Evolutionary conservation across 2,888 invertebrate species (phyloP).

Genomic region (Disparrhopalites patrizii): DNA sequence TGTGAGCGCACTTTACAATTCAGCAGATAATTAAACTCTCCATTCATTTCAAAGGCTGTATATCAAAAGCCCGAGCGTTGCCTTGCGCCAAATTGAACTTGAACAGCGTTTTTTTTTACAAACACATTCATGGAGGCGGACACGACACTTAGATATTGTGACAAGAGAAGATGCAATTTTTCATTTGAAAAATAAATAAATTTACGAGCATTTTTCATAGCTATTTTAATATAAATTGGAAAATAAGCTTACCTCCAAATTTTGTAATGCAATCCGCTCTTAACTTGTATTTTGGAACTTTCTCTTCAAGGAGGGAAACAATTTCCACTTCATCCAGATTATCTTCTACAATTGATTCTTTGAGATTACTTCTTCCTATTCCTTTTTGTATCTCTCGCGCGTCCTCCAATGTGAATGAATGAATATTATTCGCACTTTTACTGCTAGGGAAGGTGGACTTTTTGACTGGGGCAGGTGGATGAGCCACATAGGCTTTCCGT

Average conservation of each 20-base stretch:
- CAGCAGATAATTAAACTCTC: no score
- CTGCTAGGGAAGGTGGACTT: constrained; percentile 31
- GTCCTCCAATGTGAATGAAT: constrained; percentile 24
- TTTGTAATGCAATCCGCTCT: constrained; percentile 89
- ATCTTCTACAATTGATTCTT: constrained; percentile 62
- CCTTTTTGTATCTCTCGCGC: neutral
- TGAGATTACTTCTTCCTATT: constrained; percentile 5
- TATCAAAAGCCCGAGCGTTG: no score
- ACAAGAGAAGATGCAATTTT: no score
- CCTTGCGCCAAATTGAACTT: no score
- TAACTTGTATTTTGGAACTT: constrained; percentile 88
- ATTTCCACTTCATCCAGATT: constrained; percentile 89
- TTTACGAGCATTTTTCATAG: no score
- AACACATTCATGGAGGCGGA: no score
- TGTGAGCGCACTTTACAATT: no score
- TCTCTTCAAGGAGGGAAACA: constrained; percentile 88
- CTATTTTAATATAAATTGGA: no score
- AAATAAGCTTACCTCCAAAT: constrained; percentile 72
- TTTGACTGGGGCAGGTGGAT: constrained; percentile 23
- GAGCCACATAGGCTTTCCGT: constrained; percentile 33
- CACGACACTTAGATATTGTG: no score
- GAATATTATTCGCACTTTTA: constrained; percentile 42
- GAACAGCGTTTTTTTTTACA: no score
- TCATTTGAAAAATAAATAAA: no score
- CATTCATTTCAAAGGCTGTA: no score